phyloP scores from a whole-genome alignment of 92 coral and sea anemone species.

The Parazoanthus swiftii region DNA sequence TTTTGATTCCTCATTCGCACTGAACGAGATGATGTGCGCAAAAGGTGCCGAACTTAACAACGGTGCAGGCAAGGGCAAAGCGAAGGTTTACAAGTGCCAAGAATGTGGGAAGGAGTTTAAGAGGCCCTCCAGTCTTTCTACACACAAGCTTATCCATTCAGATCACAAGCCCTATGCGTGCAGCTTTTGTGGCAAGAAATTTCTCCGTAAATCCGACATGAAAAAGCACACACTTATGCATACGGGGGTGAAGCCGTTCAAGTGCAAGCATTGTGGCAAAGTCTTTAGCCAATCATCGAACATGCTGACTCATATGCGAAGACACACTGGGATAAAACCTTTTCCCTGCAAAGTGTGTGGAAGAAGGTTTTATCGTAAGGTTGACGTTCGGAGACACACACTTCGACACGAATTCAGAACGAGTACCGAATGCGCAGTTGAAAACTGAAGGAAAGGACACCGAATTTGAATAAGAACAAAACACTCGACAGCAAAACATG shows the following conservation, averaged over 20 bases:
- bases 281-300: conserved; percentile 89
- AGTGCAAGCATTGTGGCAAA: conserved; percentile 88
- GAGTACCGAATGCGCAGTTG: conserved; percentile 38
- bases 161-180: conserved; percentile 89
- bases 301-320: conserved; percentile 86
- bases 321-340: conserved; percentile 86
- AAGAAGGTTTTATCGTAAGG: conserved; percentile 80
- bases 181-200: conserved; percentile 78
- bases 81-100: conserved; percentile 72
- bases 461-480: not conserved
- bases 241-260: conserved; percentile 88
- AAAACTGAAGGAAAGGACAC: not conserved
- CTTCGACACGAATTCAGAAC: conserved; percentile 79
- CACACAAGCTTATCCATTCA: conserved; percentile 84
- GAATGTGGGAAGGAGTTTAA: conserved; percentile 89
- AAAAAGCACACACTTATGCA: conserved; percentile 90
- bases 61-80: conserved; percentile 37
- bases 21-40: conserved; percentile 7
- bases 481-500: not conserved
- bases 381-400: conserved; percentile 84
- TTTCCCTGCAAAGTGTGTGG: conserved; percentile 88
- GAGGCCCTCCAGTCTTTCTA: conserved; percentile 86
- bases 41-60: conserved; percentile 27
- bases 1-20: not conserved
- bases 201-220: conserved; percentile 91